Conservation (phyloP, 30 jellyfish, hydroid and myxozoan genomes). For the Phacellophora camtschatica region DNA sequence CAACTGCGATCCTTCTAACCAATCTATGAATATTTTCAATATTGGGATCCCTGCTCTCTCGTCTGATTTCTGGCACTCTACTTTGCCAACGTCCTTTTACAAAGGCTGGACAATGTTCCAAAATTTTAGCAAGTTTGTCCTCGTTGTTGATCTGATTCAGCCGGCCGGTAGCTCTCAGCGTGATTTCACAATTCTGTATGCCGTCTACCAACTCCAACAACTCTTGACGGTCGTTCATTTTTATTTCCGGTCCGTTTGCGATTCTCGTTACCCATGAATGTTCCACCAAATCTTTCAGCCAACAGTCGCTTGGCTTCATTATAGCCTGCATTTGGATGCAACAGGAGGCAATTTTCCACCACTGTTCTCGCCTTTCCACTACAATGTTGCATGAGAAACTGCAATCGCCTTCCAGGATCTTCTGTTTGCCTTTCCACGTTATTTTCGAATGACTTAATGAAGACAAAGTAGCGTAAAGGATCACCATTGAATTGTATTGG, state of each 20-base stretch:
- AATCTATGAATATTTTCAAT: background rate
- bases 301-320: conserved; percentile 15
- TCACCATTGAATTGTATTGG: conserved; percentile 19
- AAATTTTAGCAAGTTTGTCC: conserved; percentile 9
- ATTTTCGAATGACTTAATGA: conserved; percentile 10
- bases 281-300: conserved; percentile 53
- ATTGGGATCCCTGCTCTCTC: conserved; percentile 10
- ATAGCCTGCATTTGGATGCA: conserved; percentile 31
- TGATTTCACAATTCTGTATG: conserved; percentile 12
- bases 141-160: conserved; percentile 1
- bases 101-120: conserved; percentile 14
- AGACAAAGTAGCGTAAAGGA: conserved; percentile 21
- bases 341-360: conserved; percentile 17
- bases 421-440: conserved; percentile 22
- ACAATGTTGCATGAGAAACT: conserved; percentile 22
- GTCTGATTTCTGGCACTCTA: conserved; percentile 13
- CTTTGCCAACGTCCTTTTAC: conserved; percentile 19
- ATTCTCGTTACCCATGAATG: background rate
- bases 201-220: background rate
- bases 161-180: conserved; percentile 18
- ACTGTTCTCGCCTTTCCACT: conserved; percentile 31
- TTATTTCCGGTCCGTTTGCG: background rate
- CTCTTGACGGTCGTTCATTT: conserved; percentile 10
- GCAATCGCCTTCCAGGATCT: conserved; percentile 33
- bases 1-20: background rate